These are phyloP conservation scores for Ciconia stormi DNA, from an alignment of 2,113 vertebrate genomes.

Conservation along the genomic window DNA sequence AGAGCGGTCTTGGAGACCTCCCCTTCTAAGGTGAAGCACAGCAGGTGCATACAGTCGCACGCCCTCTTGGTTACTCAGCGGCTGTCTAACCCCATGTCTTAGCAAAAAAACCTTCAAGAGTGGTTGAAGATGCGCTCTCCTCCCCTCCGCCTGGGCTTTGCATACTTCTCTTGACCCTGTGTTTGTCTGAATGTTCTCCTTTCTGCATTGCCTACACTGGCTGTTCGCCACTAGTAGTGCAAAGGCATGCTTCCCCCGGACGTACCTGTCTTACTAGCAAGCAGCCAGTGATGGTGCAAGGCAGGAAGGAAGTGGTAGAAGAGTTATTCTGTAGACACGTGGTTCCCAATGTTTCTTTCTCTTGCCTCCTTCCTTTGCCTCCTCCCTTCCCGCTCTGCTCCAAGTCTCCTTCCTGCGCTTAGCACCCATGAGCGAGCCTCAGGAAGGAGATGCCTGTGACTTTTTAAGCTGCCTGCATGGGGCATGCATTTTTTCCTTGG, in stretches of 20 bases:
- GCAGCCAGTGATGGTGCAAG: not conserved
- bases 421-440: not conserved
- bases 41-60: not conserved
- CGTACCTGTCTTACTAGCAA: not conserved
- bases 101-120: not conserved
- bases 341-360: not conserved
- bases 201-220: not conserved
- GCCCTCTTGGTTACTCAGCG: not conserved
- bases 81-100: accelerated
- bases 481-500: not conserved
- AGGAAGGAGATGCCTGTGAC: not conserved
- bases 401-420: not conserved
- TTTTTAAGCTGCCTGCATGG: not conserved
- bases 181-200: not conserved
- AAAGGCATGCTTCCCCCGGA: not conserved
- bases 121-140: not conserved
- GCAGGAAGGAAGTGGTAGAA: not conserved
- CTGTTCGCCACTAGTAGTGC: accelerated
- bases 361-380: not conserved
- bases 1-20: not conserved
- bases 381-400: not conserved
- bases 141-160: not conserved
- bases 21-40: not conserved
- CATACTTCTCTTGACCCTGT: not conserved
- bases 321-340: not conserved